A percentile compares a stretch with the other conserved stretches of the same genome.
Evolutionary conservation across 2,888 invertebrate genomes (phyloP).

Genomic region (Napeogenes sylphis): DNA sequence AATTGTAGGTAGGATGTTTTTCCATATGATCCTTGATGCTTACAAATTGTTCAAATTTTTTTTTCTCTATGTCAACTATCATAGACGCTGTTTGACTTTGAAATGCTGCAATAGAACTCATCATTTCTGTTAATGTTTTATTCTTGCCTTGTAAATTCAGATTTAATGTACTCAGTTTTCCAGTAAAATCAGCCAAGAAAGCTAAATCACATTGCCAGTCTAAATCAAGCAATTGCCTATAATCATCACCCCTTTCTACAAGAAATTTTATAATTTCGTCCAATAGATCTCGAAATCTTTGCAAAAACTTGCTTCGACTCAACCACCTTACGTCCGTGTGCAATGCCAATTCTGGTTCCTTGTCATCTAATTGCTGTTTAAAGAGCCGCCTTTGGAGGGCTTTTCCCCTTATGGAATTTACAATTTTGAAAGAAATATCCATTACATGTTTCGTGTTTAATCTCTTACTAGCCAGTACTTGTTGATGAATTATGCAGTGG

Average conservation of each 20-base stretch:
- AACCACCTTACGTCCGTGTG: constrained; percentile 35
- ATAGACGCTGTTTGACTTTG: constrained; percentile 32
- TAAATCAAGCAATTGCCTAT: constrained; percentile 30
- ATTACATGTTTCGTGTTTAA: constrained; percentile 30
- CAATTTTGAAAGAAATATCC: constrained; percentile 25
- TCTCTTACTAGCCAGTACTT: constrained; percentile 27
- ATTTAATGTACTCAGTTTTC: constrained; percentile 32
- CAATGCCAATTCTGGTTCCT: constrained; percentile 30
- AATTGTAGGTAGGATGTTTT: constrained; percentile 35
- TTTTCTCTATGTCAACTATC: constrained; percentile 32
- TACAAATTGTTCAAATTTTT: constrained; percentile 31
- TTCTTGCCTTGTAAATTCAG: constrained; percentile 31
- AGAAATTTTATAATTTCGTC: too few species aligned
- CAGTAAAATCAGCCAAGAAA: constrained; percentile 33
- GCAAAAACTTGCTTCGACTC: constrained; percentile 35
- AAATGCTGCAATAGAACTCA: too few species aligned
- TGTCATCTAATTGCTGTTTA: constrained; percentile 31
- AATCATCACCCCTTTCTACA: constrained; percentile 31
- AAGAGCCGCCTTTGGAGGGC: constrained; percentile 28
- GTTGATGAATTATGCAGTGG: constrained; percentile 31
- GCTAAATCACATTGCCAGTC: constrained; percentile 35
- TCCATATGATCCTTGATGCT: constrained; percentile 30
- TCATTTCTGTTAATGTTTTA: constrained; percentile 35
- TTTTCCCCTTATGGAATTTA: constrained; percentile 30
- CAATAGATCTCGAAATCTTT: constrained; percentile 34